phyloP scores from a whole-genome alignment of 2,113 vertebrate species.

The Tragulus kanchil region DNA sequence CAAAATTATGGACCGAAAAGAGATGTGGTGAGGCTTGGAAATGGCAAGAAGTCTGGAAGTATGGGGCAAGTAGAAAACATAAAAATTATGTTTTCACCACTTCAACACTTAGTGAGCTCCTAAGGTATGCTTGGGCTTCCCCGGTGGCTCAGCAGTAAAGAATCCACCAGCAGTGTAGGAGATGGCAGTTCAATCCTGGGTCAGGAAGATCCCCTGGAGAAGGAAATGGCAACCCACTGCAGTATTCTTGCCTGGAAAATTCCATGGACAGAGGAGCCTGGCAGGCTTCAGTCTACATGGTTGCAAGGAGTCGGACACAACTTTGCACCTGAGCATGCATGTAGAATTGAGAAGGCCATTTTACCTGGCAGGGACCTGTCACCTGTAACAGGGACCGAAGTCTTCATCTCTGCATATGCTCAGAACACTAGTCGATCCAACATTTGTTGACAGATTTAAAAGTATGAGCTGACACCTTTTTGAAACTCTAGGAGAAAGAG shows the following conservation, averaged over 20 bases:
- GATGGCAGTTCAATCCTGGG: not conserved
- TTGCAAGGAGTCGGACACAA: not conserved
- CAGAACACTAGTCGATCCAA: not conserved
- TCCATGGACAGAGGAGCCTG: not conserved
- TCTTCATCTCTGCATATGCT: not conserved
- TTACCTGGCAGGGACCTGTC: not conserved
- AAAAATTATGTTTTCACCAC: not conserved
- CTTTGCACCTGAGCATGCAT: rapidly evolving
- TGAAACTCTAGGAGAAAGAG: not conserved
- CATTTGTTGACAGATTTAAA: not conserved
- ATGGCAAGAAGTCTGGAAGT: not conserved
- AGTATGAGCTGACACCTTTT: not conserved
- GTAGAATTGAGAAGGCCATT: not conserved
- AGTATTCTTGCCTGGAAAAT: not conserved
- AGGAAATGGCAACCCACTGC: not conserved
- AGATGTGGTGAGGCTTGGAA: not conserved
- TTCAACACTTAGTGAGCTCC: not conserved
- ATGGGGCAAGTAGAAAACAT: not conserved
- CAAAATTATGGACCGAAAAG: not conserved
- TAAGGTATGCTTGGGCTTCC: not conserved
- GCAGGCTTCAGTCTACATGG: not conserved
- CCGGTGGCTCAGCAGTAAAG: not conserved
- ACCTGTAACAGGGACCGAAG: not conserved
- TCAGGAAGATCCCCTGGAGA: not conserved
- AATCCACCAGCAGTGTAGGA: not conserved